These are phyloP conservation scores for Calliopum simillimum DNA, from an alignment of 2,888 invertebrate species.

Conservation along the genomic window DNA sequence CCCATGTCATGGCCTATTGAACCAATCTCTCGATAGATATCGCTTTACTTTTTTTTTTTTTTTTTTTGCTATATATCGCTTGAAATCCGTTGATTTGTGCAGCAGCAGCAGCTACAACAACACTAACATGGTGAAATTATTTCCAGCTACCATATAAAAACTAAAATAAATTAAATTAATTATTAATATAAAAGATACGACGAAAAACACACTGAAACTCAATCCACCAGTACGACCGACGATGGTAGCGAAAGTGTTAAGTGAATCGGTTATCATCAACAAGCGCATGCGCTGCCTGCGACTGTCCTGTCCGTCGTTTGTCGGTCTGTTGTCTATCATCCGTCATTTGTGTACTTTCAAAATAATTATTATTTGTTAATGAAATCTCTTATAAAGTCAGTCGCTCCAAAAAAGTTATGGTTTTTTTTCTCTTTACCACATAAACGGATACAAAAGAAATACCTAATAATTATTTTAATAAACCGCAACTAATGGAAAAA, in stretches of 20 bases:
- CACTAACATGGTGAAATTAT: constrained; percentile 13
- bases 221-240: too few species aligned
- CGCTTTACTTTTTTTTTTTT: neutral
- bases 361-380: constrained; percentile 58
- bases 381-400: constrained; percentile 44
- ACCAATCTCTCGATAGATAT: constrained; percentile 24
- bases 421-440: constrained; percentile 1
- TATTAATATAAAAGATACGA: constrained; percentile 1
- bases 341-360: constrained; percentile 50
- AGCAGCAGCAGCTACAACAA: constrained; percentile 3
- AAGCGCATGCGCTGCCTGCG: neutral
- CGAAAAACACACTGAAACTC: neutral
- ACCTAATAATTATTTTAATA: neutral
- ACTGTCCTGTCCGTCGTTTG: neutral
- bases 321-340: neutral
- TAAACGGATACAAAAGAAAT: constrained; percentile 18
- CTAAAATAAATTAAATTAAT: constrained; percentile 13
- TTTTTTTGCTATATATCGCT: neutral
- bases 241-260: constrained; percentile 38
- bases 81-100: constrained; percentile 18
- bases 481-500: neutral
- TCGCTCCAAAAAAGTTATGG: constrained; percentile 2
- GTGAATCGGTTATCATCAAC: neutral
- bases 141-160: neutral
- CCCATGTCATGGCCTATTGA: constrained; percentile 36